Base-by-base conservation (phyloP, 2,113 vertebrate species). In the Pachypanchax playfairii region DNA sequence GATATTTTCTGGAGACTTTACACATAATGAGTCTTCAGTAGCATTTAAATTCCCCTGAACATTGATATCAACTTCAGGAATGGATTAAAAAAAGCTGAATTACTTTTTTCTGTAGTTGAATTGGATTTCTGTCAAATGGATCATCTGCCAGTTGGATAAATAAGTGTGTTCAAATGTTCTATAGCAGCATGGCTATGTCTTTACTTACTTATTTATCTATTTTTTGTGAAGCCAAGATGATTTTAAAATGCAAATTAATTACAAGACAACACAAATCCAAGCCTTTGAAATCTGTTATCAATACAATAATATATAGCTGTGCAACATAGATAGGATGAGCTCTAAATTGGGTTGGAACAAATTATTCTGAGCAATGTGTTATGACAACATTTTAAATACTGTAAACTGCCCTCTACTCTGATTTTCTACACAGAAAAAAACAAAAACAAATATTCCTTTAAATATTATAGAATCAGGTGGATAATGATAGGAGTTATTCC, bases 111-210 rank as follows among this genome's bases (percentile, higher is more conserved):
- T 69, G 44, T 13, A 12, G 36, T 21, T 29, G 58, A 22, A 75
- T 75, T 28, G 52, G 28, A 35, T 57, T 57, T 47, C 42, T 69
- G 39, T 54, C 38, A 56, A 4, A 22, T 42, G 7, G 10, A 36
- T 67, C 41, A 24, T 47, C 61, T 41, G 26, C 52, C 63, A 77
- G 60, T 65, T 80, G 60, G 59, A 46, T 0, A 1, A 60, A 12
- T 25, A 51, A 63, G 43, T 39, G 28, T 63, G 24, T 59, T 57
- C 17, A 77, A 68, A 55, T 56, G 43, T 29, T 73, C 22, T 61
- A 55, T 73, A 59, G 50, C 35, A 31, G 0, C 17, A 26, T 4
- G 24, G n/a, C 33, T 58, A 46, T 36, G 24, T 38, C 42, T 36
- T 17, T 26, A 17, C 51, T 26, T 50, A n/a, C n/a, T n/a, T n/a